Percentiles rank a stretch among this genome's conserved stretches.
phyloP scores from a whole-genome alignment of 2,113 vertebrate genomes.

The Odontesthes bonariensis region DNA sequence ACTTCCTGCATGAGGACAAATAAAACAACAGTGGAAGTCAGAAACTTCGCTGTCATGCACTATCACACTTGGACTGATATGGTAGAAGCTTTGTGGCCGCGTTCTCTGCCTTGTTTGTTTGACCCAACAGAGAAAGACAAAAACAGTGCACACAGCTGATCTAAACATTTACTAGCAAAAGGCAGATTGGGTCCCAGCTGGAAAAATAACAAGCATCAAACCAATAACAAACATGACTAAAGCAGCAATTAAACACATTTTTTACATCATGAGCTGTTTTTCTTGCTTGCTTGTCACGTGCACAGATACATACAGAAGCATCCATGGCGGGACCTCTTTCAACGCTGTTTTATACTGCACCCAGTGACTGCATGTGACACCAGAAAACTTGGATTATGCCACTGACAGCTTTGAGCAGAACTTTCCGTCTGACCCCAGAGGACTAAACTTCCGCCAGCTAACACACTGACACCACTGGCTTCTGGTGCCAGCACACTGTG shows the following conservation, averaged over 20 bases:
- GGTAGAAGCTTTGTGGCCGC: not conserved
- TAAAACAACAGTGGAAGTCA: conserved; percentile 29
- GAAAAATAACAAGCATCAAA: too few species aligned
- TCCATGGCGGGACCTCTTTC: conserved; percentile 16
- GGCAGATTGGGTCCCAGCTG: too few species aligned
- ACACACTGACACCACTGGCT: not conserved
- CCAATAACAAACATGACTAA: too few species aligned
- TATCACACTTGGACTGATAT: not conserved
- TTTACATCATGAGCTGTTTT: too few species aligned
- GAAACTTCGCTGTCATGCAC: not conserved
- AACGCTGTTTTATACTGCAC: not conserved
- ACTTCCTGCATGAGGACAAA: conserved; percentile 89
- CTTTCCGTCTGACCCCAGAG: conserved; percentile 34
- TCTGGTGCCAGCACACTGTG: conserved; percentile 6
- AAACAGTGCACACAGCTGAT: not conserved
- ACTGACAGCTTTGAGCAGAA: conserved; percentile 54
- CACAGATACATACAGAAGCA: conserved; percentile 10
- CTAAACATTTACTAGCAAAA: too few species aligned
- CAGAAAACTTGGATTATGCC: conserved; percentile 51
- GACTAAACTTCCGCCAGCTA: conserved; percentile 8
- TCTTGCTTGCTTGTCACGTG: not conserved
- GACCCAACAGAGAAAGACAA: not conserved
- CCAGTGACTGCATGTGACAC: conserved; percentile 33
- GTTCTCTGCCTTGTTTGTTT: not conserved
- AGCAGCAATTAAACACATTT: too few species aligned